Evolutionary conservation across 2,888 invertebrate genomes (phyloP).

Genomic region (Myopa testacea): DNA sequence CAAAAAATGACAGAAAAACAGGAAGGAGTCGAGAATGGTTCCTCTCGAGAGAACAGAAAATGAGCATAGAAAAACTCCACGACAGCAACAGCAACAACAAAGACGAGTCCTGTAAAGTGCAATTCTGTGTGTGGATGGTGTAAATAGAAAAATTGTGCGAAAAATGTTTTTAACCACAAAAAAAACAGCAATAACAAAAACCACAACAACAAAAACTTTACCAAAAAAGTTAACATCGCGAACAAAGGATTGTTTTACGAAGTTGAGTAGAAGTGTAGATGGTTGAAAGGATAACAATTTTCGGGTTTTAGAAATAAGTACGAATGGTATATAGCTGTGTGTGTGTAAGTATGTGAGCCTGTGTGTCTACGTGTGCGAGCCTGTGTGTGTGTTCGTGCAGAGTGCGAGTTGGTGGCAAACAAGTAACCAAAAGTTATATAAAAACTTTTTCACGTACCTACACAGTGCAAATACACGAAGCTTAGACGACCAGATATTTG

Average conservation of each 20-base stretch:
- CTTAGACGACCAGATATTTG: constrained; percentile 41
- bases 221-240: not conserved
- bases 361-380: not conserved
- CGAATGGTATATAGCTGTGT: not conserved
- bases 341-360: not conserved
- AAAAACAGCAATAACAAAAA: constrained; percentile 4
- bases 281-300: not conserved
- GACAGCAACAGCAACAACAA: constrained; percentile 7
- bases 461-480: constrained; percentile 25
- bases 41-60: not conserved
- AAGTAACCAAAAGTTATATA: not conserved
- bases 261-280: not conserved
- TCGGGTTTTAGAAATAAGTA: not conserved
- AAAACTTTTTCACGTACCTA: constrained; percentile 33
- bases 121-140: constrained; percentile 39
- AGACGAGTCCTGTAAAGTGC: constrained; percentile 42
- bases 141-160: constrained; percentile 38
- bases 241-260: constrained; percentile 5
- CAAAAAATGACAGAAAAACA: not conserved
- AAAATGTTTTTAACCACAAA: constrained; percentile 12
- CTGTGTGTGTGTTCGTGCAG: not conserved
- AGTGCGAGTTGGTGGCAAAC: not conserved
- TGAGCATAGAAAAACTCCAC: not conserved
- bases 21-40: not conserved
- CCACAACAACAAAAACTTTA: not conserved